Evolutionary conservation across 2,888 invertebrate species (phyloP).

Genomic region (Amiota minor): DNA sequence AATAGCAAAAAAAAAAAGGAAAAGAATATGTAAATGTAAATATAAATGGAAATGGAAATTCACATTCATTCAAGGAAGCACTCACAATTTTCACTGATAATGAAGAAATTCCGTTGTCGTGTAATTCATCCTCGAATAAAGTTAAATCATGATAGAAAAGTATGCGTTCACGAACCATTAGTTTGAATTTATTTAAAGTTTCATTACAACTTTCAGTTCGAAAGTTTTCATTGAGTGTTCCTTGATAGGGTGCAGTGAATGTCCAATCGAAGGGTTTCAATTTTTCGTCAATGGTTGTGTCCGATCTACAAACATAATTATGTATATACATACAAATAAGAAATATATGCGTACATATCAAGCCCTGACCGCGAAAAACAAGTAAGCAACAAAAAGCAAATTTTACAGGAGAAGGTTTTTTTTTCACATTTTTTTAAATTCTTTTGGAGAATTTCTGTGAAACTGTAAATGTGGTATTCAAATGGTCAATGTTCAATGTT

Average conservation of each 20-base stretch:
- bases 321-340: neutral
- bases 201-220: conserved; percentile 79
- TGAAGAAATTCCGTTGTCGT: conserved; percentile 96
- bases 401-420: no score
- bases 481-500: no score
- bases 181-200: conserved; percentile 87
- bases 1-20: no score
- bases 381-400: no score
- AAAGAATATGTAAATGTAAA: no score
- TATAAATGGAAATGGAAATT: conserved; percentile 20
- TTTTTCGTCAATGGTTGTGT: conserved; percentile 80
- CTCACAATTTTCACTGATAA: conserved; percentile 94
- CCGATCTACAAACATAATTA: conserved; percentile 77
- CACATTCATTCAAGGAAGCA: conserved; percentile 44
- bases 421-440: no score
- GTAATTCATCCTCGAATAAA: conserved; percentile 97
- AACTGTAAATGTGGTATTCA: no score
- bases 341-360: neutral
- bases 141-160: conserved; percentile 94
- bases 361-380: no score
- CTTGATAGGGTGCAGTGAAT: conserved; percentile 92
- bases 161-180: conserved; percentile 92
- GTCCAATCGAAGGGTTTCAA: conserved; percentile 98
- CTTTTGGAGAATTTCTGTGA: no score
- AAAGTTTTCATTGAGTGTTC: conserved; percentile 80